Base-by-base conservation (phyloP, 2,797 vertebrate species). In the Poeciliopsis gracilis region DNA sequence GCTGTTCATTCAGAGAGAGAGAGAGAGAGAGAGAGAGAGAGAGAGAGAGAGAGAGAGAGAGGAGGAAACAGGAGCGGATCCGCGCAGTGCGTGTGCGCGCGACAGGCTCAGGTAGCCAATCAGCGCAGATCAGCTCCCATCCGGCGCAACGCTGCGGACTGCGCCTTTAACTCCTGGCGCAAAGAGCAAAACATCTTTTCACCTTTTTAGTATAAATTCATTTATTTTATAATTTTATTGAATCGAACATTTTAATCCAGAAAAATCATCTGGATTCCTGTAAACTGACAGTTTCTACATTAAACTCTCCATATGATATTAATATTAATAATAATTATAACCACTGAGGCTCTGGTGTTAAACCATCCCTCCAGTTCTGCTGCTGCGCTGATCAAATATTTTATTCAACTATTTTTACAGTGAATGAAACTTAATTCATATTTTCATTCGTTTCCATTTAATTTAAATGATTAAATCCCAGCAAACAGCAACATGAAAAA, bases 1-100 rank as follows among this genome's bases (percentile, higher is more conserved):
- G 78, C 78, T 79, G 84, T 82, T 85, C 87, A 84, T 87, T 82
- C 81, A 86, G 51, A 73, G 30, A 41, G 80, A 46, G 75, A 45
- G 47, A 78, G 69, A 46, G 73, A 61, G 16, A 78, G 71, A 73
- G 75, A 72, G 73, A 51, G 66, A 38, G 70, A 9, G 41, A 9
- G 41, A 9, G 6, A 7, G 38, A 38, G 38, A 7, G 38, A 38
- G 38, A 38, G 38, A 7, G 38, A 41, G 38, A 41, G 38, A 41
- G 38, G 41, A 2, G 41, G 2, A 9, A 46, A 23, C 28, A 49
- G 38, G 46, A 47, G 46, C 10, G 13, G 66, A 67, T 7, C 66
- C 41, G 23, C 63, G n/a, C 25, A 41, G 5, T 45, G 67, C 38
- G 41, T 45, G 23, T 18, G 61, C 28, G 66, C n/a, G 55, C 13